phyloP scores from a whole-genome alignment of 2,113 vertebrate genomes.

The Notothenia rossii region DNA sequence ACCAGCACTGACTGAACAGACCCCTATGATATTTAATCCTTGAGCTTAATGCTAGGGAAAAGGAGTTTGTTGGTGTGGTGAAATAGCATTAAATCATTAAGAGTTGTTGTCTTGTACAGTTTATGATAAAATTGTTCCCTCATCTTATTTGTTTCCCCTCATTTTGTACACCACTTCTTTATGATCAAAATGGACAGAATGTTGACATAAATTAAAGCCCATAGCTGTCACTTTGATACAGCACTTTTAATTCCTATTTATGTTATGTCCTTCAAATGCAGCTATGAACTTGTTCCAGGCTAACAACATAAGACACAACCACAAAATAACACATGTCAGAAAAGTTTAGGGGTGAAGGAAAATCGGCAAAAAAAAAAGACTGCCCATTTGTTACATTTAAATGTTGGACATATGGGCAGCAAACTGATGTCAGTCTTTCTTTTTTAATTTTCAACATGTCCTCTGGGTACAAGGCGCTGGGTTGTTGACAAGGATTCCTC shows the following conservation, averaged over 20 bases:
- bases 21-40: constrained; percentile 41
- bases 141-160: neutral
- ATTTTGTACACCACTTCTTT: neutral
- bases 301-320: neutral
- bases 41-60: constrained; percentile 40
- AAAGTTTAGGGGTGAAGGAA: neutral
- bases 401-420: neutral
- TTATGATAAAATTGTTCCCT: neutral
- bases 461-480: constrained; percentile 18
- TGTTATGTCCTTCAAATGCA: neutral
- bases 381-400: constrained; percentile 20
- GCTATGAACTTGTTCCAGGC: neutral
- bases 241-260: constrained; percentile 8
- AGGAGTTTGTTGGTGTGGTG: too few relatives aligned
- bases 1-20: constrained; percentile 8
- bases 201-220: constrained; percentile 9
- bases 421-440: neutral
- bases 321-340: constrained; percentile 10
- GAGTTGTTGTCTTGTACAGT: neutral
- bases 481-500: constrained; percentile 49
- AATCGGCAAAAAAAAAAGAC: neutral
- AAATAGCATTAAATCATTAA: neutral
- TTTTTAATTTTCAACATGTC: constrained; percentile 37
- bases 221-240: neutral
- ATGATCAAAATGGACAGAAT: neutral